A percentile compares a stretch with the other conserved stretches of the same genome.
phyloP scores from a whole-genome alignment of 2,888 invertebrate species.

The Bruchidius siliquastri region DNA sequence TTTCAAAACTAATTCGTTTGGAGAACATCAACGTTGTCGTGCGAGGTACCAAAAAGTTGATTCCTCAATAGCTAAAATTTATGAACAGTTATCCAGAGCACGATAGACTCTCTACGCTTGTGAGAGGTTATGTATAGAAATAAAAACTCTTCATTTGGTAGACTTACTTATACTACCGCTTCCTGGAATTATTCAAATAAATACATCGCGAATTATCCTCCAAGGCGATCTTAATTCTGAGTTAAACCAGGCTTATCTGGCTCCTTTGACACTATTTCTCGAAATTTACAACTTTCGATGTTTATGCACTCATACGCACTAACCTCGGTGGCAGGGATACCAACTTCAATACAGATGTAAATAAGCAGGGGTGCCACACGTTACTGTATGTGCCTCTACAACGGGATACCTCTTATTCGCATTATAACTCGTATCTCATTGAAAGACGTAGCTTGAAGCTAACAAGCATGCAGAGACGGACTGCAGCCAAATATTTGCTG shows the following conservation, averaged over 20 bases:
- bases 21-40: too few species aligned
- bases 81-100: too few species aligned
- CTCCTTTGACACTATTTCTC: constrained; percentile 10
- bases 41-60: too few species aligned
- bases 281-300: constrained; percentile 13
- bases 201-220: background rate
- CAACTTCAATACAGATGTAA: constrained; percentile 8
- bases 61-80: too few species aligned
- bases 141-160: background rate
- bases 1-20: too few species aligned
- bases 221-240: constrained; percentile 6
- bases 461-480: background rate
- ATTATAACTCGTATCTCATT: background rate
- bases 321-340: background rate
- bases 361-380: background rate
- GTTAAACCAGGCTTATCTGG: constrained; percentile 7
- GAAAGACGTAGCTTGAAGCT: background rate
- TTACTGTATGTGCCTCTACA: background rate
- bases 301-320: constrained; percentile 8
- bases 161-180: constrained; percentile 27
- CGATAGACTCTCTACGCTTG: too few species aligned
- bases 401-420: background rate
- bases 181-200: constrained; percentile 1
- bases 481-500: background rate
- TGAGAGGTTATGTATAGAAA: too few species aligned